These are phyloP conservation scores for Oithona nana DNA, from an alignment of 2,888 invertebrate species.

Conservation along the genomic window DNA sequence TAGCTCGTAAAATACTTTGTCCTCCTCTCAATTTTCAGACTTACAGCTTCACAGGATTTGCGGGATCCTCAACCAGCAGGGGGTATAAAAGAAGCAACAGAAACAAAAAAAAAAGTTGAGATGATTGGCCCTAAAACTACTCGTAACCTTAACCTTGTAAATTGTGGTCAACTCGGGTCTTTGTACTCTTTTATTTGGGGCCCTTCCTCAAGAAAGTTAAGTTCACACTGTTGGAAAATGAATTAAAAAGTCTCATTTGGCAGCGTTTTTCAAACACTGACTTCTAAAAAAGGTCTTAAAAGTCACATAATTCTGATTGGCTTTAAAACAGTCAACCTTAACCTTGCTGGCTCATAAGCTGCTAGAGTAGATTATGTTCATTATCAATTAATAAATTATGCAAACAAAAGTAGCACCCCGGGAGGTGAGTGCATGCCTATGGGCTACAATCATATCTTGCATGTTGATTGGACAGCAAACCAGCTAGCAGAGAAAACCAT, in stretches of 20 bases:
- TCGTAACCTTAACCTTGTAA: too few species aligned
- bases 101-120: not conserved
- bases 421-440: not conserved
- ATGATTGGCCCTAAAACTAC: not conserved
- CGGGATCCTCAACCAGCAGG: not conserved
- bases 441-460: not conserved
- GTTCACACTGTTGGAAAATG: too few species aligned
- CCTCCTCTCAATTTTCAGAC: not conserved
- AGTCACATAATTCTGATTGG: too few species aligned
- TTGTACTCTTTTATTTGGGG: too few species aligned
- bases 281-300: too few species aligned
- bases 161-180: too few species aligned
- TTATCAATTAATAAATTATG: not conserved
- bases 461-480: not conserved
- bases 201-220: too few species aligned
- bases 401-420: not conserved
- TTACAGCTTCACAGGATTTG: not conserved
- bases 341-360: not conserved
- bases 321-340: not conserved
- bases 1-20: not conserved
- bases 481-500: not conserved
- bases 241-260: too few species aligned
- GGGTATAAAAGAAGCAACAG: not conserved
- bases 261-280: too few species aligned
- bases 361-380: not conserved